Evolutionary conservation across 64 coral and sea anemone genomes (phyloP).

Genomic region (Cladopsammia gracilis): DNA sequence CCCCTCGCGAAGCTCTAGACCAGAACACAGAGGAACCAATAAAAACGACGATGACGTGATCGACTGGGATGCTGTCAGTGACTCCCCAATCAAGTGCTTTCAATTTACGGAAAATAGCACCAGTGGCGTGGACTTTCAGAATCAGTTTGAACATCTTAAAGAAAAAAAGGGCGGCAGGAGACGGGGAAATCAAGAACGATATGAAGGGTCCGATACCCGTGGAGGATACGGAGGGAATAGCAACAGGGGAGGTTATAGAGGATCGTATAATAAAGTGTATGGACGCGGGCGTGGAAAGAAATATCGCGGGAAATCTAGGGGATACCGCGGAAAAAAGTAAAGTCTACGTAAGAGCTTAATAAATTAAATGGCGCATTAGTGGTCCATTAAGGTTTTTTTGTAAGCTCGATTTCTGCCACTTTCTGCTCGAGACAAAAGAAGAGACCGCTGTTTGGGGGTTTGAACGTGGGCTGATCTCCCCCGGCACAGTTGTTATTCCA

Average conservation of each 20-base stretch:
- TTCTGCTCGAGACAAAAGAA: no score
- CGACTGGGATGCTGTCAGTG: conserved; percentile 27
- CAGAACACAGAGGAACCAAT: neutral
- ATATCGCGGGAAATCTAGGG: neutral
- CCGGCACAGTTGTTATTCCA: no score
- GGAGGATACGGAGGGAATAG: neutral
- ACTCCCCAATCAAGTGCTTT: conserved; percentile 52
- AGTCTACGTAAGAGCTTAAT: neutral
- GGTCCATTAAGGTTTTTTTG: no score
- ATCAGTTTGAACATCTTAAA: conserved; percentile 53
- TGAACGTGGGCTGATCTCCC: no score
- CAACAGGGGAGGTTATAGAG: conserved; percentile 14
- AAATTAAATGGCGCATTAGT: no score
- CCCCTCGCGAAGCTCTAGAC: neutral
- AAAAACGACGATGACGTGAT: neutral
- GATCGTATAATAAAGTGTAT: conserved; percentile 40
- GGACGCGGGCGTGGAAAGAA: conserved; percentile 33
- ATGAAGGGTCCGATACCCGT: neutral
- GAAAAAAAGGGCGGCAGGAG: neutral
- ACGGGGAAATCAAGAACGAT: neutral
- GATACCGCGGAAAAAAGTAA: conserved; percentile 15
- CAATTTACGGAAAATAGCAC: conserved; percentile 21
- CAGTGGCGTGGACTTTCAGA: conserved; percentile 38
- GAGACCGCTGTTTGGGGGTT: no score
- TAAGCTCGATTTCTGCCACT: no score